phyloP scores from a whole-genome alignment of 2,888 invertebrate species.

The Chrysina gloriosa region DNA sequence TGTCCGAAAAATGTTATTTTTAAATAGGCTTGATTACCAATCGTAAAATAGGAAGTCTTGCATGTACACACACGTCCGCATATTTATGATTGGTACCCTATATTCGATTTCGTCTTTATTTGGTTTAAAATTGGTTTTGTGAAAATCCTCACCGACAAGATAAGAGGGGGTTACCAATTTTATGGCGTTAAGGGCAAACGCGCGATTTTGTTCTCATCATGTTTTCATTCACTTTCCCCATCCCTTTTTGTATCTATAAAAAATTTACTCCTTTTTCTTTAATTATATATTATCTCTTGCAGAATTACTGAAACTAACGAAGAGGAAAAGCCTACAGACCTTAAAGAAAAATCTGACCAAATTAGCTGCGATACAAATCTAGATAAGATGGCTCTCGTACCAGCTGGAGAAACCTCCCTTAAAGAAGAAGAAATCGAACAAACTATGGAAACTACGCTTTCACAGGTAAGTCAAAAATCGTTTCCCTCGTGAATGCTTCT shows the following conservation, averaged over 20 bases:
- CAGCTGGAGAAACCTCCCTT: slow-evolving; percentile 49
- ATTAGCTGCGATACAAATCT: not conserved
- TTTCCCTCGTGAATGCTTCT: too few relatives aligned
- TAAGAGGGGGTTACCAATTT: too few relatives aligned
- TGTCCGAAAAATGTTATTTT: slow-evolving; percentile 52
- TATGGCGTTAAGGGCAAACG: too few relatives aligned
- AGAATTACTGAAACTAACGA: slow-evolving; percentile 21
- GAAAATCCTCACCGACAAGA: too few relatives aligned
- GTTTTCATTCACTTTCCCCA: too few relatives aligned
- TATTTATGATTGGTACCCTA: too few relatives aligned
- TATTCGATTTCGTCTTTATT: too few relatives aligned
- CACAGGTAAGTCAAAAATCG: slow-evolving; percentile 56
- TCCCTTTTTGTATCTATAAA: too few relatives aligned
- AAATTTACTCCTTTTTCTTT: not conserved
- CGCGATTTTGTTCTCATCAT: too few relatives aligned
- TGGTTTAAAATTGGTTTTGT: too few relatives aligned
- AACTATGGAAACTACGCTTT: slow-evolving; percentile 60
- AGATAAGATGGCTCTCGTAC: slow-evolving; percentile 48
- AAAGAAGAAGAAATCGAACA: slow-evolving; percentile 59
- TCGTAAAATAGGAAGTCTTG: not conserved
- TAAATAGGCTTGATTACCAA: slow-evolving; percentile 42
- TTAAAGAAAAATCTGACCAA: not conserved
- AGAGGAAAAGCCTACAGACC: slow-evolving; percentile 1
- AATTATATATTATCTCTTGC: too few relatives aligned
- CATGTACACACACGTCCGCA: too few relatives aligned